These are phyloP conservation scores for Dendronephthya gigantea DNA, from an alignment of 64 coral and sea anemone species.

Conservation along the genomic window DNA sequence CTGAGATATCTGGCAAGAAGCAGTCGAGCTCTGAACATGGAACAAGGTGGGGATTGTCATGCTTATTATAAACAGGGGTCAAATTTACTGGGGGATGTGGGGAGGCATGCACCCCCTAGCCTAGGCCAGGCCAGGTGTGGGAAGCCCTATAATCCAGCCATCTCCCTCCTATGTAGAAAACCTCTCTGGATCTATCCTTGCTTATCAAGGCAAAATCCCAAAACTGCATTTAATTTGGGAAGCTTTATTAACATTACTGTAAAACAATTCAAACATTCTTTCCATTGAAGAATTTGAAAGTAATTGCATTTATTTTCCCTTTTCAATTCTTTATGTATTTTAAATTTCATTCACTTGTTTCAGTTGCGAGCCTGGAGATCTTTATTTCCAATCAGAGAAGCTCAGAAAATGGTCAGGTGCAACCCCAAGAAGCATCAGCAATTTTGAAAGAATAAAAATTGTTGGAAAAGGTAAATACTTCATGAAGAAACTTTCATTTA, in stretches of 20 bases:
- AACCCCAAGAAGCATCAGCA: constrained; percentile 69
- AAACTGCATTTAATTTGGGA: not conserved
- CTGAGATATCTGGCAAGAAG: not conserved
- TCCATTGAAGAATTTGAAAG: no score
- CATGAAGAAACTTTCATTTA: no score
- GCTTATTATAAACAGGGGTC: no score
- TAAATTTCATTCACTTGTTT: not conserved
- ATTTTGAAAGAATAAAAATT: constrained; percentile 96
- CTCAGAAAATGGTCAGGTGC: constrained; percentile 79
- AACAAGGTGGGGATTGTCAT: not conserved
- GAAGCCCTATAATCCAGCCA: no score
- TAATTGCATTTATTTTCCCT: no score
- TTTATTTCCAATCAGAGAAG: constrained; percentile 89
- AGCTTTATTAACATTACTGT: no score
- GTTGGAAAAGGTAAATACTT: constrained; percentile 74
- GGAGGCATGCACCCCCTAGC: no score
- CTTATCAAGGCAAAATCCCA: no score
- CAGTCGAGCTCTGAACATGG: not conserved
- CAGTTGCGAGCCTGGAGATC: constrained; percentile 65
- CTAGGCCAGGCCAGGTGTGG: no score
- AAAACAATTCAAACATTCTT: not conserved
- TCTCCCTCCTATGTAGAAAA: no score
- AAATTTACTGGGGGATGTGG: no score
- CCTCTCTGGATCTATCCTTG: no score
- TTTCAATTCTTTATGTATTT: not conserved